These are phyloP conservation scores for Mythimna impura DNA, from an alignment of 2,888 invertebrate species.

Conservation along the genomic window DNA sequence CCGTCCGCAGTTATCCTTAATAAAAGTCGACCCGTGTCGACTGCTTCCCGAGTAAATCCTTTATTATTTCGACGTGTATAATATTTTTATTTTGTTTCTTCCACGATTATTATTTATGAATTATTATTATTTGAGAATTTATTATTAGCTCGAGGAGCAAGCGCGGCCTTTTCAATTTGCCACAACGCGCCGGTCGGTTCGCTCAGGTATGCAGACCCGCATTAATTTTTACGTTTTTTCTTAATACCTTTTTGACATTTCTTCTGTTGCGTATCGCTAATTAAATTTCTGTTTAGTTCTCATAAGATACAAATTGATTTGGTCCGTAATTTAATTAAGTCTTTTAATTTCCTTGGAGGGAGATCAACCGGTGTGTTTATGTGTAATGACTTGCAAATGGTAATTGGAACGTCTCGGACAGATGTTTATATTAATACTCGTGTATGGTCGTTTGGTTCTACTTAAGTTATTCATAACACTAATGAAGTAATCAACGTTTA, in stretches of 20 bases:
- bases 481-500: conserved; percentile 62
- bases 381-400: conserved; percentile 63
- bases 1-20: conserved; percentile 33
- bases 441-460: conserved; percentile 47
- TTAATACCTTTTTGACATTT: conserved; percentile 84
- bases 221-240: conserved; percentile 74
- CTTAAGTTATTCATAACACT: conserved; percentile 60
- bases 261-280: conserved; percentile 77
- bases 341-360: conserved; percentile 72
- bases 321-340: conserved; percentile 81
- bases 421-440: conserved; percentile 59
- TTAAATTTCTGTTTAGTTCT: conserved; percentile 83
- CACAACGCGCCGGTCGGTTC: conserved; percentile 82
- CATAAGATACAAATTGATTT: conserved; percentile 85
- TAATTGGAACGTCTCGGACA: conserved; percentile 61
- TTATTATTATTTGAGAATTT: conserved; percentile 90
- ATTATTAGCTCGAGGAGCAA: conserved; percentile 88
- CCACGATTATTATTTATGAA: conserved; percentile 90
- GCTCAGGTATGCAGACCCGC: conserved; percentile 75
- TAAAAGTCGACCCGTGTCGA: conserved; percentile 79
- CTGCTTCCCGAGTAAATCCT: conserved; percentile 81
- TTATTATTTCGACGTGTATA: conserved; percentile 90
- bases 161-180: conserved; percentile 90
- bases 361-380: conserved; percentile 68
- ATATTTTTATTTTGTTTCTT: conserved; percentile 88